Base-by-base conservation (phyloP, 2,888 invertebrate species). In the Acanthoscelides obtectus region DNA sequence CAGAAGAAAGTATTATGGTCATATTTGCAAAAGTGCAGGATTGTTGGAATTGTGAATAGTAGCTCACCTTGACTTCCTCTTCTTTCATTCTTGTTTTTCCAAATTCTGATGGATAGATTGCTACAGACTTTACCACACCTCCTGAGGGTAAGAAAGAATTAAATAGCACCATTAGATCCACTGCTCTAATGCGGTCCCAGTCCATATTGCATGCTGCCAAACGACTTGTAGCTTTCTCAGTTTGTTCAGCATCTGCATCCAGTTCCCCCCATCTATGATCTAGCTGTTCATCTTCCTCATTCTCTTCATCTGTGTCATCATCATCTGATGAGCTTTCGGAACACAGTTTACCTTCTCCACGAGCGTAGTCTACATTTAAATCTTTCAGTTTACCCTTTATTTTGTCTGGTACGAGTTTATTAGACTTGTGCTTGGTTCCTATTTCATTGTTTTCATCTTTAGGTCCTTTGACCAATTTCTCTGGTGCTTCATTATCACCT, bases 121-220 rank as follows among this genome's bases (percentile, higher is more conserved):
- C 89, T 12, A 96, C 89, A 77, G 90, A 92, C 71, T 90, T 85
- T 69, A 98, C 90, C 6, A 91, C 83, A 19, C 96, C 96, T 68
- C 93, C 92, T 25, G 88, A 86, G 17, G 97, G 96, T 76, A 96
- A 84, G 85, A 99, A 99, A 0, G 99, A 99, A 82, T 92, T 93
- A 22, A 98, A 90, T 0, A 98, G 86, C 25, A 97, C 92, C 81
- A 82, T 80, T 66, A 83, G 75, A 75, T 83, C 83, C 8, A 89
- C 84, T 17, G 98, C 96, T 81, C 93, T 91, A 71, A 99, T 94
- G 81, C 96, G 90, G 86, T 99, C 98, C 99, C 99, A 99, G 84
- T 99, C 97, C 94, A 99, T 94, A 84, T 99, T 97, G 83, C 98
- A 98, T 17, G 96, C 90, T 22, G 99, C 99, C 78, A 99, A 87